Percentiles rank a stretch among this genome's conserved stretches.
Evolutionary conservation across 2,113 vertebrate species (phyloP).

Genomic region (Noctilio leporinus): DNA sequence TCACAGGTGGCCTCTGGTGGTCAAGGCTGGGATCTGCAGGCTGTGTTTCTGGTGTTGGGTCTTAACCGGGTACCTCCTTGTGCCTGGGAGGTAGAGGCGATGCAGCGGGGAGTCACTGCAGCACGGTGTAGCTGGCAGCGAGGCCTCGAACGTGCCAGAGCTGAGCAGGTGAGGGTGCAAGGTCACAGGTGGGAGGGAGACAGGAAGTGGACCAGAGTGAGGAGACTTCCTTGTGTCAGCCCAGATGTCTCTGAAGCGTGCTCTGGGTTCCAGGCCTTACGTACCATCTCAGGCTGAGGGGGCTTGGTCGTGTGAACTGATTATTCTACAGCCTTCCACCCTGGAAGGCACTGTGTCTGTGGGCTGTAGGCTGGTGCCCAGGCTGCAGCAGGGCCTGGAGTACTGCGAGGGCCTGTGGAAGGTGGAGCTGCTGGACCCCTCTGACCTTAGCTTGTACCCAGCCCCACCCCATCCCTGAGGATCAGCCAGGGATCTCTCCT

Average conservation of each 20-base stretch:
- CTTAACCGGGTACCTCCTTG: background rate
- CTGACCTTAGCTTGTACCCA: background rate
- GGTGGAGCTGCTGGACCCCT: background rate
- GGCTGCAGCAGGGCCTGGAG: background rate
- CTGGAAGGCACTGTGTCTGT: background rate
- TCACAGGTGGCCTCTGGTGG: conserved; percentile 46
- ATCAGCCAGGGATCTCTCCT: conserved; percentile 48
- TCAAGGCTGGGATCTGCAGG: background rate
- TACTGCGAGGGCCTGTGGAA: background rate
- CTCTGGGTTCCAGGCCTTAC: background rate
- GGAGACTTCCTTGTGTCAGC: background rate
- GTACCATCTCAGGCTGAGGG: background rate
- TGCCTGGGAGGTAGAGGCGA: background rate
- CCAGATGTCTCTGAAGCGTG: background rate
- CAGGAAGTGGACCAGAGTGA: background rate
- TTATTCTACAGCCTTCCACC: background rate
- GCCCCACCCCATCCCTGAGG: background rate
- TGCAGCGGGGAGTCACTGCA: background rate
- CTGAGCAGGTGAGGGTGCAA: background rate
- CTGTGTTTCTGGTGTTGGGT: background rate
- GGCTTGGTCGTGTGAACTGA: background rate
- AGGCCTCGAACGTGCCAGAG: background rate
- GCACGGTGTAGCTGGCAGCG: background rate
- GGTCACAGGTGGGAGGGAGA: background rate
- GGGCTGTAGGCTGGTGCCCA: background rate